These are phyloP conservation scores for Pristiophorus japonicus DNA, from an alignment of 2,113 vertebrate genomes.

Conservation along the genomic window DNA sequence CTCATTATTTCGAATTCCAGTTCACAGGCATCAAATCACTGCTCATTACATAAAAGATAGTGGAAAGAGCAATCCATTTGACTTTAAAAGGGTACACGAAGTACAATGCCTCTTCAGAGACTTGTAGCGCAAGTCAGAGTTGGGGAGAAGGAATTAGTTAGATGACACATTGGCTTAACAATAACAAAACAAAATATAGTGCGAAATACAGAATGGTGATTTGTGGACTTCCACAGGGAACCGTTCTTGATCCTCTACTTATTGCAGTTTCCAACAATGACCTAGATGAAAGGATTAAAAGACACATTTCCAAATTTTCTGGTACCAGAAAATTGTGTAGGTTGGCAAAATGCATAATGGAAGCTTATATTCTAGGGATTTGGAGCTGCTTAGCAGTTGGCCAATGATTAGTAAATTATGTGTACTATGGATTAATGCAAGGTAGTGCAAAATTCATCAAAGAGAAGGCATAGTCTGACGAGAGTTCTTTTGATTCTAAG, in stretches of 20 bases:
- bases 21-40: not conserved
- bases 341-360: not conserved
- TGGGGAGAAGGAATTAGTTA: not conserved
- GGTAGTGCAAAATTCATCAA: not conserved
- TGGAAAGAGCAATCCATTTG: not conserved
- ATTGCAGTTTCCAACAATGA: not conserved
- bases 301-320: not conserved
- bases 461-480: not conserved
- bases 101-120: not conserved
- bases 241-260: not conserved
- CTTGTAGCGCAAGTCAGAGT: not conserved
- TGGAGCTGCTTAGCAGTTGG: not conserved
- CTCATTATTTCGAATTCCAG: too few relatives aligned
- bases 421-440: not conserved
- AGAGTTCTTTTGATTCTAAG: not conserved
- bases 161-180: not conserved
- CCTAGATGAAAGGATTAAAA: not conserved
- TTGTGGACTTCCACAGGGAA: not conserved
- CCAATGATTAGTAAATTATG: not conserved
- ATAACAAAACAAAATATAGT: not conserved
- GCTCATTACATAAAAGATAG: not conserved
- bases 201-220: not conserved
- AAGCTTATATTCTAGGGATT: not conserved
- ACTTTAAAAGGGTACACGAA: not conserved
- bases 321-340: not conserved